A percentile compares a stretch with the other conserved stretches of the same genome.
phyloP scores from a whole-genome alignment of 30 jellyfish, hydroid and myxozoan species.

The Catostylus mosaicus region DNA sequence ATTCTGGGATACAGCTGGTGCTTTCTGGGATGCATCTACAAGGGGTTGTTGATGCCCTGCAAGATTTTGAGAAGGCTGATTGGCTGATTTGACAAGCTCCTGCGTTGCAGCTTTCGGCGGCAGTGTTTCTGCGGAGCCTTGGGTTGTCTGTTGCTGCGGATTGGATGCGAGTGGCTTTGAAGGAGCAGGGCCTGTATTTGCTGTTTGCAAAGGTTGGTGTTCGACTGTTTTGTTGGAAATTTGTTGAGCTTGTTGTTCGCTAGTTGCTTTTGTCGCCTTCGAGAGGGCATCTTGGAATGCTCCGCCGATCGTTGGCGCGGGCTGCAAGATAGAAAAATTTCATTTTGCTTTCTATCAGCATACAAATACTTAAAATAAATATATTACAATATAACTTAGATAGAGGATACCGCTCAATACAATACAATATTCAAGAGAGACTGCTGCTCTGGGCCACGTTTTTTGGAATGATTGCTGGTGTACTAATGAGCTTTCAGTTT shows the following conservation, averaged over 20 bases:
- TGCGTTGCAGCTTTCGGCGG: slow-evolving; percentile 37
- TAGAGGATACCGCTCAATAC: no score
- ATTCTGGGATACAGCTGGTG: neutral
- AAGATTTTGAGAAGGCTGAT: neutral
- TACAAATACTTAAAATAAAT: no score
- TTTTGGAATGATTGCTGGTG: no score
- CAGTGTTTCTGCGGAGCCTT: slow-evolving; percentile 2
- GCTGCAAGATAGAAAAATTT: neutral
- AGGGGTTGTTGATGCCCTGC: neutral
- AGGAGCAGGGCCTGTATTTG: slow-evolving; percentile 16
- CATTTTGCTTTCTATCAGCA: no score
- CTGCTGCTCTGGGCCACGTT: no score
- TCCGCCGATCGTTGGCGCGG: slow-evolving; percentile 5
- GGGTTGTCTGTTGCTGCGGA: neutral
- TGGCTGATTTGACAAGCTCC: slow-evolving; percentile 20
- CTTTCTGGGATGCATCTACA: neutral
- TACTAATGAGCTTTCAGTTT: no score
- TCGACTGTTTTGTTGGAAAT: slow-evolving; percentile 29
- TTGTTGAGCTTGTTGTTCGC: slow-evolving; percentile 45
- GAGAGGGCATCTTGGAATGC: slow-evolving; percentile 26
- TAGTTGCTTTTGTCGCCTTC: slow-evolving; percentile 89
- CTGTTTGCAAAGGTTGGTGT: neutral
- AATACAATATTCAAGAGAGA: no score
- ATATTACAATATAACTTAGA: no score
- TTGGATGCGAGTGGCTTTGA: neutral